Percentiles rank a stretch among this genome's conserved stretches.
phyloP scores from a whole-genome alignment of 2,888 invertebrate species.

The Apotomis betuletana region DNA sequence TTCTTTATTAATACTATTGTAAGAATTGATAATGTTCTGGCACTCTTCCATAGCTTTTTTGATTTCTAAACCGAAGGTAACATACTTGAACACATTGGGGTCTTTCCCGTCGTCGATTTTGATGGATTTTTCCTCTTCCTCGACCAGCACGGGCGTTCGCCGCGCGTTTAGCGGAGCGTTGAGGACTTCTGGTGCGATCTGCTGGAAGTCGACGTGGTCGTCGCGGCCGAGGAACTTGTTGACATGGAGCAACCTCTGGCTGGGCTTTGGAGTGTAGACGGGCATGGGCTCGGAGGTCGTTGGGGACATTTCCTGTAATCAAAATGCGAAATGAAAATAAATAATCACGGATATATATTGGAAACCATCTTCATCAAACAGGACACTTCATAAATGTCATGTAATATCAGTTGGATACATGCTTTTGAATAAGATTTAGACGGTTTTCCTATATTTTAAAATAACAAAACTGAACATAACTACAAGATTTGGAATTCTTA shows the following conservation, averaged over 20 bases:
- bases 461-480: too few species aligned
- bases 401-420: too few species aligned
- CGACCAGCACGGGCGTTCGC: constrained; percentile 54
- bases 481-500: too few species aligned
- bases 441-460: too few species aligned
- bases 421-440: too few species aligned
- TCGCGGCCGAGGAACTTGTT: constrained; percentile 64
- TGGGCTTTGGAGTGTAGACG: constrained; percentile 65
- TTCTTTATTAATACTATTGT: constrained; percentile 63
- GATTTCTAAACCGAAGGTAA: constrained; percentile 73
- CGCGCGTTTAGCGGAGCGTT: constrained; percentile 65
- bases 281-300: constrained; percentile 67
- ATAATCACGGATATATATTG: too few species aligned
- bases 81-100: constrained; percentile 69
- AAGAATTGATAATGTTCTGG: constrained; percentile 76
- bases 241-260: constrained; percentile 63
- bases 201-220: constrained; percentile 54
- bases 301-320: constrained; percentile 67
- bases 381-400: too few species aligned
- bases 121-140: constrained; percentile 52
- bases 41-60: constrained; percentile 80
- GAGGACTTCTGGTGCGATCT: constrained; percentile 55
- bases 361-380: too few species aligned
- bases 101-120: constrained; percentile 55
- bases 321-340: neutral